Conservation (phyloP, 2,113 vertebrate species). For the Ursus arctos region DNA sequence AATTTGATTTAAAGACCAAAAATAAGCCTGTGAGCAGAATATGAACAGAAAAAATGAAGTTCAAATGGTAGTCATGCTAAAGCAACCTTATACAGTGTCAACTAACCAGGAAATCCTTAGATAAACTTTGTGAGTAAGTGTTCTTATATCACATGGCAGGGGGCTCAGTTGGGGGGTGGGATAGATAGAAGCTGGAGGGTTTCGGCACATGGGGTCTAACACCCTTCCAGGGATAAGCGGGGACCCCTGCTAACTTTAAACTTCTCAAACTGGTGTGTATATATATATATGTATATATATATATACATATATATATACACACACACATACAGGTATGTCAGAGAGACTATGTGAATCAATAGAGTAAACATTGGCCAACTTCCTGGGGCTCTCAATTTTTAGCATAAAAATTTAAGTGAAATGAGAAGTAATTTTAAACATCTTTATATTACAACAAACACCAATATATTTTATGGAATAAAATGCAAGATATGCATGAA, state of each 20-base stretch:
- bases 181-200: fast-evolving
- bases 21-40: background rate
- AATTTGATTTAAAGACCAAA: conserved; percentile 37
- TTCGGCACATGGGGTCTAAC: background rate
- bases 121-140: background rate
- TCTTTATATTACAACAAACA: conserved; percentile 63
- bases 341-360: background rate
- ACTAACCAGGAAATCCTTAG: background rate
- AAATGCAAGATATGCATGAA: conserved; percentile 63
- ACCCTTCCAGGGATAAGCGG: background rate
- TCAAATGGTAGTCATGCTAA: background rate
- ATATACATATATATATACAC: too few relatives aligned
- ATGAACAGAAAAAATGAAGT: conserved; percentile 1
- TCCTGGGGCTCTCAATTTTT: conserved; percentile 48
- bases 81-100: background rate
- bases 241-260: background rate
- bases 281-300: background rate
- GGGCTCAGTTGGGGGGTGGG: fast-evolving
- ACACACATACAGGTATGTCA: background rate
- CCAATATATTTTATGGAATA: conserved; percentile 32
- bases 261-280: background rate
- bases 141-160: background rate
- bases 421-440: conserved; percentile 55
- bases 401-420: conserved; percentile 53
- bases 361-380: background rate